Percentiles rank a stretch among this genome's conserved stretches.
phyloP scores from a whole-genome alignment of 2,113 vertebrate species.

The Microcebus lehilahytsara region DNA sequence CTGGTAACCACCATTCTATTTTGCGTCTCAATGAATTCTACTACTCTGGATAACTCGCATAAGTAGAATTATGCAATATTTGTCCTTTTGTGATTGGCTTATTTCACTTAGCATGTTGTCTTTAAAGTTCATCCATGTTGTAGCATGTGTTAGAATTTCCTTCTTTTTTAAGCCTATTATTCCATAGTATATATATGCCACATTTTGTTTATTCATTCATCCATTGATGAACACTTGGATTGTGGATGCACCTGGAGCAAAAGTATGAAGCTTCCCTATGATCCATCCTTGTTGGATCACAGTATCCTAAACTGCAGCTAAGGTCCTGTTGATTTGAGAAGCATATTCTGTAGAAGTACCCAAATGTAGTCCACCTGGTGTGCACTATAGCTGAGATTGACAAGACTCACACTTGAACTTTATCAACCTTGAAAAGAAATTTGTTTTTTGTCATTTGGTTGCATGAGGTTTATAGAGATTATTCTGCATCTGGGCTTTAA shows the following conservation, averaged over 20 bases:
- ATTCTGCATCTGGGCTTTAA: not conserved
- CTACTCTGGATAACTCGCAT: not conserved
- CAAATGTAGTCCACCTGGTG: not conserved
- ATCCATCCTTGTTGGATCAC: not conserved
- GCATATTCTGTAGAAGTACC: not conserved
- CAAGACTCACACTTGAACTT: not conserved
- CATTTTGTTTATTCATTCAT: not conserved
- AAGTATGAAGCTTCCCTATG: not conserved
- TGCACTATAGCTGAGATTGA: too few species aligned
- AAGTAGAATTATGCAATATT: not conserved
- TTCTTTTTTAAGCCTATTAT: not conserved
- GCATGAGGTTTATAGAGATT: not conserved
- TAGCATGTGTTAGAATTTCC: not conserved
- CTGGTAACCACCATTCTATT: not conserved
- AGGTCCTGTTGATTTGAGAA: not conserved
- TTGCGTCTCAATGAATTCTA: not conserved
- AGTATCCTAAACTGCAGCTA: not conserved
- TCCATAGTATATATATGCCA: not conserved
- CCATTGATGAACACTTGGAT: not conserved
- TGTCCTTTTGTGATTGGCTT: not conserved
- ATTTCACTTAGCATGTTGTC: not conserved
- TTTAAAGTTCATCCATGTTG: not conserved
- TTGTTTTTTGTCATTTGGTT: not conserved
- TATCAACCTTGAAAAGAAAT: not conserved
- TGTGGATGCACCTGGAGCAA: not conserved